Percentiles rank a stretch among this genome's conserved stretches.
phyloP scores from a whole-genome alignment of 2,888 invertebrate species.

The Ormia ochracea region DNA sequence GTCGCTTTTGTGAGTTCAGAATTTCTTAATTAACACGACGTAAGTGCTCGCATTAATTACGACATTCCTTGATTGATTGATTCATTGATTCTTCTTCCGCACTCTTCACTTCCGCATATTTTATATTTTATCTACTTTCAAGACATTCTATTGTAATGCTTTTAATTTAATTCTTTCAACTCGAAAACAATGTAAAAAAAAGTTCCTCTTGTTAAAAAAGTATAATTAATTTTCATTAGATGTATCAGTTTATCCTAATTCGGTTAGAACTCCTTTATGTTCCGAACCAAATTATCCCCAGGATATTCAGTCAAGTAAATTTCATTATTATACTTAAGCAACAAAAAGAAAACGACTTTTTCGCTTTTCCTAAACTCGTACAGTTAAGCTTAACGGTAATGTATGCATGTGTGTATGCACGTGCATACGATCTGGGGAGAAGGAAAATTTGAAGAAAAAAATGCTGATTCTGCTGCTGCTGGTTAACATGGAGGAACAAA shows the following conservation, averaged over 20 bases:
- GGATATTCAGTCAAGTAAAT: constrained; percentile 15
- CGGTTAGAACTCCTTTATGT: constrained; percentile 23
- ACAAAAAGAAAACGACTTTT: not conserved
- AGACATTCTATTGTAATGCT: not conserved
- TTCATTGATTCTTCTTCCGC: too few relatives aligned
- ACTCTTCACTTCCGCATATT: not conserved
- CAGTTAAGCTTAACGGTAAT: not conserved
- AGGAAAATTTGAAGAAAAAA: not conserved
- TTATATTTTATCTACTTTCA: not conserved
- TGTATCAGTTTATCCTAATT: constrained; percentile 31
- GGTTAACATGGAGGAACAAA: not conserved
- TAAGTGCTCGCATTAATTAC: too few relatives aligned
- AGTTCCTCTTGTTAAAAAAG: not conserved
- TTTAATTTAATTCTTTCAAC: constrained; percentile 20
- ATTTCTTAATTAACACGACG: too few relatives aligned
- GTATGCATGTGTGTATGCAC: not conserved
- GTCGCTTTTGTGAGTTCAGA: too few relatives aligned
- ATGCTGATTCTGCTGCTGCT: not conserved
- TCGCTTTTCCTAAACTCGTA: not conserved
- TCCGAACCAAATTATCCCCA: constrained; percentile 17
- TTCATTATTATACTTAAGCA: constrained; percentile 3
- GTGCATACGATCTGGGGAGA: not conserved
- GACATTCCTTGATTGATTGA: too few relatives aligned
- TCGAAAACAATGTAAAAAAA: not conserved
- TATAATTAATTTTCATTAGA: constrained; percentile 26